Base-by-base conservation (phyloP, 2,797 vertebrate species). In the Sebastes matsubarae region DNA sequence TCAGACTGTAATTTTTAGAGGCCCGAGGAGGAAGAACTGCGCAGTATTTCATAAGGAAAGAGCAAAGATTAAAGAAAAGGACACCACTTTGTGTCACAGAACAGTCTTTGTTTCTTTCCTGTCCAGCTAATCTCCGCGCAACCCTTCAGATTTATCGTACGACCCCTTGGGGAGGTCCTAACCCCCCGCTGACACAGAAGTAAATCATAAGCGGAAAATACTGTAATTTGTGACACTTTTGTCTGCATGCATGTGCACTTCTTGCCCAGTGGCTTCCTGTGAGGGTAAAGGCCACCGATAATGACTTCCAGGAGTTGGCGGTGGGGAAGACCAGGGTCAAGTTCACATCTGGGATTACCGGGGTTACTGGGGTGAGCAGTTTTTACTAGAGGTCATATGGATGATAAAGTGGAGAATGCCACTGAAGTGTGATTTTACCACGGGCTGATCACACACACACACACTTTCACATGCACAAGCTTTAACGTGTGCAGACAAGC, bases 281-380 rank as follows among this genome's bases (percentile, higher is more conserved):
- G 60, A 79, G 88, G 87, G 55, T 65, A 87, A 87, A 88, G 81
- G 87, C 42, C 90, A 72, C 42, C 55, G 75, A 89, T 94, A 93
- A 94, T 92, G 88, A 91, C 84, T 93, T 93, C 87, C 92, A 91
- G 90, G 85, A 90, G 84, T 65, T 69, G 82, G 86, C n/a, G 2
- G 63, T 18, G 58, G 34, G 79, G 82, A 86, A 82, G 88, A 80
- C 76, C 82, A 84, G 89, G 87, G 91, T 94, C 91, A 93, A 93
- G 93, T 93, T 94, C 92, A 94, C 91, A 93, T 94, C 89, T 93
- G 93, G 91, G 88, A 91, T 88, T 77, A 85, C 68, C 63, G 10
- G 61, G 68, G 75, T 86, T 72, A 84, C 46, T 12, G 70, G 75
- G 82, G 85, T 86, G 80, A 87, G 57, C 4, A 18, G 30, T 73